A percentile compares a stretch with the other conserved stretches of the same genome.
Conservation (phyloP, 2,113 vertebrate species). For the Mus pahari region DNA sequence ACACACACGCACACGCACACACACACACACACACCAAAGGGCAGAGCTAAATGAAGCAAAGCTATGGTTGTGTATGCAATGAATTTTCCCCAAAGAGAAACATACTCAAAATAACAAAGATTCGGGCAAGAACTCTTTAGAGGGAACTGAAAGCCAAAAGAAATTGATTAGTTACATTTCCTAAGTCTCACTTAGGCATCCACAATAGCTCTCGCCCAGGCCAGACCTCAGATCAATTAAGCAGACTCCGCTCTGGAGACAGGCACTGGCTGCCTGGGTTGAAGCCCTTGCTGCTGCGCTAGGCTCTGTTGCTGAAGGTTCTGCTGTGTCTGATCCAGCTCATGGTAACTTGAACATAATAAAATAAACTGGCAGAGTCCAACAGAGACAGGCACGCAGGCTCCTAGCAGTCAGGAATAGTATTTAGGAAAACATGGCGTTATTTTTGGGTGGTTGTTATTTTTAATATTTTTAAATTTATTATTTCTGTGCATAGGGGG, state of each 20-base stretch:
- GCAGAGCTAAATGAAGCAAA: background rate
- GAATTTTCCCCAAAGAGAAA: conserved; percentile 30
- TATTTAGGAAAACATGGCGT: background rate
- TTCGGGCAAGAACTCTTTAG: background rate
- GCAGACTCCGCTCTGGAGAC: background rate
- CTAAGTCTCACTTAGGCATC: background rate
- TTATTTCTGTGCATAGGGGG: background rate
- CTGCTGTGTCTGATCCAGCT: background rate
- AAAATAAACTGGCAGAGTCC: background rate
- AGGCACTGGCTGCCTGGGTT: rapidly evolving
- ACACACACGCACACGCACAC: background rate
- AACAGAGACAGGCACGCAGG: background rate
- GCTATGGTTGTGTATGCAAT: background rate
- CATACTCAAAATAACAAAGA: background rate
- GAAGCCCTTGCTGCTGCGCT: too few relatives aligned
- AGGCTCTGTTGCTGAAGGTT: background rate
- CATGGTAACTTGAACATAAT: background rate
- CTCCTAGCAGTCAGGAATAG: background rate
- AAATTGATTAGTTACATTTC: background rate
- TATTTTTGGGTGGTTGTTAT: background rate
- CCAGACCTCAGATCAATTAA: background rate
- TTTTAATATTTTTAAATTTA: background rate
- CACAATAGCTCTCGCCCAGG: too few relatives aligned
- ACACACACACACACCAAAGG: background rate
- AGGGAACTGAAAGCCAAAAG: background rate